phyloP scores from a whole-genome alignment of 2,888 invertebrate species.

The Sesamia inferens region DNA sequence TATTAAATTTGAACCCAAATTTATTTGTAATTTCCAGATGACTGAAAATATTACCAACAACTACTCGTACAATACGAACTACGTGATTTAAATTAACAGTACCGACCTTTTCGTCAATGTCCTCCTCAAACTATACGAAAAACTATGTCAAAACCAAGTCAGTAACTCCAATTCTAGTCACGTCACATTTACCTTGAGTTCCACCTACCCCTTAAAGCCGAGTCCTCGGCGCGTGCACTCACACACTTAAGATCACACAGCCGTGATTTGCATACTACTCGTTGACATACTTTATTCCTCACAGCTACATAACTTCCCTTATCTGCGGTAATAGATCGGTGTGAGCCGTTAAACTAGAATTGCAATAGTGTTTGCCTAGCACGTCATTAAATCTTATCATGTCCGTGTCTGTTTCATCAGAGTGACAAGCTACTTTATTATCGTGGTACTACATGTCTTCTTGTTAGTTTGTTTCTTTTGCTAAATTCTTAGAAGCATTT shows the following conservation, averaged over 20 bases:
- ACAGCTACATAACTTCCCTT: slow-evolving; percentile 63
- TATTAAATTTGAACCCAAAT: neutral
- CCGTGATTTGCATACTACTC: slow-evolving; percentile 63
- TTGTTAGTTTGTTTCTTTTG: slow-evolving; percentile 28
- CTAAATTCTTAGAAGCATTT: slow-evolving; percentile 15
- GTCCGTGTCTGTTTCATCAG: slow-evolving; percentile 61
- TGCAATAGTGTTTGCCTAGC: slow-evolving; percentile 66
- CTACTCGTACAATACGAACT: too few relatives aligned
- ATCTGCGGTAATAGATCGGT: slow-evolving; percentile 65
- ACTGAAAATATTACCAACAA: neutral
- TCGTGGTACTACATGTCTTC: slow-evolving; percentile 31
- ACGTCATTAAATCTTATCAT: slow-evolving; percentile 67
- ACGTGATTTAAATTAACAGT: neutral
- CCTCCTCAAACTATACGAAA: neutral
- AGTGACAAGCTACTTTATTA: slow-evolving; percentile 59
- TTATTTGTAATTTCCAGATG: neutral
- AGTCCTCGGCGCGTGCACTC: slow-evolving; percentile 56
- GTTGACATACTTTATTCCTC: slow-evolving; percentile 60
- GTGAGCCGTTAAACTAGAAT: slow-evolving; percentile 64
- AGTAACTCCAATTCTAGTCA: slow-evolving; percentile 41
- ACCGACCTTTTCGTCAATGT: neutral
- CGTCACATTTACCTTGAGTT: slow-evolving; percentile 28
- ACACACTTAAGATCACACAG: slow-evolving; percentile 63
- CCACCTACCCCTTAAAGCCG: slow-evolving; percentile 44
- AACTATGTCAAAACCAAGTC: slow-evolving; percentile 13